phyloP scores from a whole-genome alignment of 2,888 invertebrate species.

The Erebia ligea region DNA sequence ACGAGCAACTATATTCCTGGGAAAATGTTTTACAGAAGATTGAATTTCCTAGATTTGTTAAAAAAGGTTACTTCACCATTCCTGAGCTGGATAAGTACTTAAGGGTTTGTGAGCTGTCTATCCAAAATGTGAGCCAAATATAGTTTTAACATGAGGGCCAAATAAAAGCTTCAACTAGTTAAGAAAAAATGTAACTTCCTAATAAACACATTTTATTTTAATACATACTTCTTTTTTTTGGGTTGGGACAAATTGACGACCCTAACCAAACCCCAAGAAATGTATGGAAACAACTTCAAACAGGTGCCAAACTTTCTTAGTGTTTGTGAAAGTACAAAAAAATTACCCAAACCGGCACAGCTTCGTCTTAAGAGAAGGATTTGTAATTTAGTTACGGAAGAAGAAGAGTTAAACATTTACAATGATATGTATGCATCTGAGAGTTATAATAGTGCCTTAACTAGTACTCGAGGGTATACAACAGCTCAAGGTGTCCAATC shows the following conservation, averaged over 20 bases:
- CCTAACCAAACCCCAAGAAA: constrained; percentile 5
- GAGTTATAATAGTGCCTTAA: too few species aligned
- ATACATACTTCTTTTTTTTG: constrained; percentile 5
- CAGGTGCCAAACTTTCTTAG: constrained; percentile 6
- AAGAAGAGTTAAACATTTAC: too few species aligned
- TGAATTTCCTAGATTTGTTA: constrained; percentile 6
- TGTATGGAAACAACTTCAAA: constrained; percentile 6
- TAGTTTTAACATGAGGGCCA: constrained; percentile 3
- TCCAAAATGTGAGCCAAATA: constrained; percentile 3
- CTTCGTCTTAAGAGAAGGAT: too few species aligned
- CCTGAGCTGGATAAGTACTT: constrained; percentile 6
- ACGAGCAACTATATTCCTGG: constrained; percentile 8
- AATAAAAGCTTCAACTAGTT: constrained; percentile 7
- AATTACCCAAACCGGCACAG: too few species aligned
- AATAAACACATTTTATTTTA: constrained; percentile 4
- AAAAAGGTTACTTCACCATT: constrained; percentile 33
- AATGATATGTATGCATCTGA: too few species aligned
- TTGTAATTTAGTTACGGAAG: too few species aligned
- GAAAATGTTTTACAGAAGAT: constrained; percentile 2
- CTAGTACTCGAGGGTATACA: too few species aligned
- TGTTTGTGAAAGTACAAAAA: too few species aligned
- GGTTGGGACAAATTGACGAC: constrained; percentile 3
- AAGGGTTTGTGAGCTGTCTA: constrained; percentile 6
- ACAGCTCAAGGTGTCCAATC: too few species aligned
- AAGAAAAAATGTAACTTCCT: constrained; percentile 7